These are phyloP conservation scores for Rattus norvegicus DNA, from an alignment of 2,113 vertebrate species.

Conservation along the genomic window DNA sequence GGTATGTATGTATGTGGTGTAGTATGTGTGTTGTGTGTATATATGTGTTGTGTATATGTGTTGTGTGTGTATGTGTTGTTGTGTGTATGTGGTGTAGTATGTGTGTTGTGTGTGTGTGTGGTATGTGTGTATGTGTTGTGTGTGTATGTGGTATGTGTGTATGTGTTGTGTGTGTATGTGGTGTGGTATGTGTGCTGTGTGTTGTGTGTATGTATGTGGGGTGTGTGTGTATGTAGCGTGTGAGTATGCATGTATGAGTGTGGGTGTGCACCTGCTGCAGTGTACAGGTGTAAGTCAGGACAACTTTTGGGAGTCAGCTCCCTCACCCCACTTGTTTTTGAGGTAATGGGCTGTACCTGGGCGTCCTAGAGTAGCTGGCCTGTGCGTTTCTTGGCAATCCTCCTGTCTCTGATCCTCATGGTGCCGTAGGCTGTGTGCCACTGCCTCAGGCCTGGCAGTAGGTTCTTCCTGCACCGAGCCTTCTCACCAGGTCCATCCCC, in stretches of 20 bases:
- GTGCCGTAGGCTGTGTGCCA: neutral
- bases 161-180: too few relatives aligned
- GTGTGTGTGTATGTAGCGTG: neutral
- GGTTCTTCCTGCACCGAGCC: neutral
- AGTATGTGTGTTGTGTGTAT: too few relatives aligned
- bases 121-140: too few relatives aligned
- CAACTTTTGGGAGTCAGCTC: neutral
- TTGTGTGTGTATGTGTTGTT: neutral
- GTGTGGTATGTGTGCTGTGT: too few relatives aligned
- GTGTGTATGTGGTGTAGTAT: neutral
- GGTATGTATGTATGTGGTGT: too few relatives aligned
- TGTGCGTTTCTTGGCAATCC: neutral
- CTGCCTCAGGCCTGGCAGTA: neutral
- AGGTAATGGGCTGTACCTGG: neutral
- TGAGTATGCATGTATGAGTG: too few relatives aligned
- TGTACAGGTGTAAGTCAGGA: neutral
- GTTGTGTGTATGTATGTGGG: too few relatives aligned
- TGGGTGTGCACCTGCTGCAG: neutral
- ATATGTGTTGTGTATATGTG: too few relatives aligned
- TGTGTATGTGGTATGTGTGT: too few relatives aligned
- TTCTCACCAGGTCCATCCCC: neutral
- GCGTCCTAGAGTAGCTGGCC: neutral
- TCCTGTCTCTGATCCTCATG: neutral
- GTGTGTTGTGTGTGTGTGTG: too few relatives aligned
- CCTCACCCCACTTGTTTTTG: neutral